These are phyloP conservation scores for Spialia ferax DNA, from an alignment of 2,888 invertebrate species.

Conservation along the genomic window DNA sequence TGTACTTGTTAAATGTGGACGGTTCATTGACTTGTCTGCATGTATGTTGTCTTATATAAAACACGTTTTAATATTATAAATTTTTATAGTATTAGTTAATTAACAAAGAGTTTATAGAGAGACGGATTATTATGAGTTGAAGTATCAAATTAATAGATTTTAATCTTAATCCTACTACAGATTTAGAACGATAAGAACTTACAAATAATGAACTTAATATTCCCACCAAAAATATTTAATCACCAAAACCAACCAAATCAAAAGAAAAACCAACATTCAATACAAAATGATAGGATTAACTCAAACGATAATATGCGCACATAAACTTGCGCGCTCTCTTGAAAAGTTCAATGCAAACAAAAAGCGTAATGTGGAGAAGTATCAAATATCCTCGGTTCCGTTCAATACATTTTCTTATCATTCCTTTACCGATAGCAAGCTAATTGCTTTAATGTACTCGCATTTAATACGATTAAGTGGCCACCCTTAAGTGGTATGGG, in stretches of 20 bases:
- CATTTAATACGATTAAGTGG: conserved; percentile 54
- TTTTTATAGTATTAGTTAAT: too few relatives aligned
- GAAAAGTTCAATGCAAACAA: conserved; percentile 20
- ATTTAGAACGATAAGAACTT: too few relatives aligned
- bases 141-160: too few relatives aligned
- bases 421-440: conserved; percentile 44
- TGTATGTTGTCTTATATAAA: neutral
- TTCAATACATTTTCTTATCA: conserved; percentile 45
- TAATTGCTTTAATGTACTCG: conserved; percentile 51
- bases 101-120: too few relatives aligned
- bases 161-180: too few relatives aligned
- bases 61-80: neutral
- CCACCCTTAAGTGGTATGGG: conserved; percentile 48
- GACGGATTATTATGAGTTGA: too few relatives aligned
- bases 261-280: neutral
- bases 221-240: neutral
- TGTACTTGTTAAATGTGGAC: neutral
- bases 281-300: conserved; percentile 3
- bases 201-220: too few relatives aligned
- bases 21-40: neutral
- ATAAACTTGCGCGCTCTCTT: neutral
- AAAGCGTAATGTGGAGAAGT: conserved; percentile 26
- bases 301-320: neutral
- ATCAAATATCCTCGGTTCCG: conserved; percentile 37
- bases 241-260: too few relatives aligned